phyloP scores from a whole-genome alignment of 2,113 vertebrate genomes.

The Castor canadensis region DNA sequence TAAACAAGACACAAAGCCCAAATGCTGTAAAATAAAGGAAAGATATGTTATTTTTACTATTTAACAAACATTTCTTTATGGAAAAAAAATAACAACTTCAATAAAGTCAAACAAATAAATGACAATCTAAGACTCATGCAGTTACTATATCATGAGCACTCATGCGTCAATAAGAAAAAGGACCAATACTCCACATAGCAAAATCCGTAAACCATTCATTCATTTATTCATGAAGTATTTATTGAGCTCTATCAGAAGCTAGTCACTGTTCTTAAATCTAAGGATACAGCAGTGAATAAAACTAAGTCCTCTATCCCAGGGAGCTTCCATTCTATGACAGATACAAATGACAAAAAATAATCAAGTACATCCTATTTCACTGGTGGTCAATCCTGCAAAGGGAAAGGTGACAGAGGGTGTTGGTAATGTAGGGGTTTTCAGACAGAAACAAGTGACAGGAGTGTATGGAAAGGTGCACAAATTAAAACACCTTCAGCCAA shows the following conservation, averaged over 20 bases:
- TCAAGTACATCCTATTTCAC: neutral
- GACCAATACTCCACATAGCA: neutral
- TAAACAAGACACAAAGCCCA: slow-evolving; percentile 27
- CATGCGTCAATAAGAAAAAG: slow-evolving; percentile 1
- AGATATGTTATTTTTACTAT: neutral
- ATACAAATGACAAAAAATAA: neutral
- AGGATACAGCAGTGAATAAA: neutral
- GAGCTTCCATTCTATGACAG: neutral
- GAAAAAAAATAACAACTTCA: neutral
- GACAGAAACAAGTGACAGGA: neutral
- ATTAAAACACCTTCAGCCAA: neutral
- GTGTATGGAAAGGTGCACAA: neutral
- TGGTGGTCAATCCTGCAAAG: neutral
- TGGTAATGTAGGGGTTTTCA: neutral
- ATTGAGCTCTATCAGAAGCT: neutral
- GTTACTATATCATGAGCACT: neutral
- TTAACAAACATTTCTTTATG: slow-evolving; percentile 19
- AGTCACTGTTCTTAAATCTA: neutral
- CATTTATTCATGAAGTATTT: neutral
- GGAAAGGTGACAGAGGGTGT: neutral
- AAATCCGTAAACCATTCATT: neutral
- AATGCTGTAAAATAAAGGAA: neutral
- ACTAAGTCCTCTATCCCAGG: neutral
- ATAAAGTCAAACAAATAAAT: neutral
- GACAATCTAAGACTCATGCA: neutral